A percentile compares a stretch with the other conserved stretches of the same genome.
phyloP scores from a whole-genome alignment of 2,113 vertebrate genomes.

The Apus apus region DNA sequence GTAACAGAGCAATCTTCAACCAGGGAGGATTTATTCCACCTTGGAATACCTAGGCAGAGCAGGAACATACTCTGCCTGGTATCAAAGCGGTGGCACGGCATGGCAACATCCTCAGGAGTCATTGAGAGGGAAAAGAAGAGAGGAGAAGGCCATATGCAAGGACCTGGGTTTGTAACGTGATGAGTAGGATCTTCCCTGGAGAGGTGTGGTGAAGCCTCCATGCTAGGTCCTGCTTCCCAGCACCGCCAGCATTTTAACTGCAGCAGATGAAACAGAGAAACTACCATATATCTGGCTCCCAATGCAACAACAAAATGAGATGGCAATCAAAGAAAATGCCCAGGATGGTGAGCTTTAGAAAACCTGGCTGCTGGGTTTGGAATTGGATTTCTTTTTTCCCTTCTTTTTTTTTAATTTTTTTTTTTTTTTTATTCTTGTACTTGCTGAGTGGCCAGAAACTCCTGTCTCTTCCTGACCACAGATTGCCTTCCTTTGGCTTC shows the following conservation, averaged over 20 bases:
- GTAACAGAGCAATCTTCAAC: background rate
- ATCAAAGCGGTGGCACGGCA: accelerated
- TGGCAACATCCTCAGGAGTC: background rate
- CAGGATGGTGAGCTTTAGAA: background rate
- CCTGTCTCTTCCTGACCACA: background rate
- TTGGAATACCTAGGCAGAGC: background rate
- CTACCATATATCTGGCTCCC: background rate
- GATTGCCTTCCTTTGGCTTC: background rate
- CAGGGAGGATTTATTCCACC: background rate
- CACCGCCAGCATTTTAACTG: background rate
- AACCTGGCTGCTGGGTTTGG: accelerated
- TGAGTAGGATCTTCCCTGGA: background rate
- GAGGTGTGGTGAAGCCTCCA: background rate
- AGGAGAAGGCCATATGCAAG: background rate
- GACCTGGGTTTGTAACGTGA: background rate
- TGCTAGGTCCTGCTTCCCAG: background rate
- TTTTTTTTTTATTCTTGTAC: background rate
- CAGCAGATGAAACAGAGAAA: background rate
- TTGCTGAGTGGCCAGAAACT: background rate
- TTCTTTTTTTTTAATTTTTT: background rate
- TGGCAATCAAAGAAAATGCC: background rate
- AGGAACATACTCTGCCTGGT: background rate
- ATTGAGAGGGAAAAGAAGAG: background rate
- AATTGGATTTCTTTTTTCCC: background rate
- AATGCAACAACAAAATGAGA: background rate